These are phyloP conservation scores for Alviniconcha strummeri DNA, from an alignment of 2,888 invertebrate species.

Conservation along the genomic window DNA sequence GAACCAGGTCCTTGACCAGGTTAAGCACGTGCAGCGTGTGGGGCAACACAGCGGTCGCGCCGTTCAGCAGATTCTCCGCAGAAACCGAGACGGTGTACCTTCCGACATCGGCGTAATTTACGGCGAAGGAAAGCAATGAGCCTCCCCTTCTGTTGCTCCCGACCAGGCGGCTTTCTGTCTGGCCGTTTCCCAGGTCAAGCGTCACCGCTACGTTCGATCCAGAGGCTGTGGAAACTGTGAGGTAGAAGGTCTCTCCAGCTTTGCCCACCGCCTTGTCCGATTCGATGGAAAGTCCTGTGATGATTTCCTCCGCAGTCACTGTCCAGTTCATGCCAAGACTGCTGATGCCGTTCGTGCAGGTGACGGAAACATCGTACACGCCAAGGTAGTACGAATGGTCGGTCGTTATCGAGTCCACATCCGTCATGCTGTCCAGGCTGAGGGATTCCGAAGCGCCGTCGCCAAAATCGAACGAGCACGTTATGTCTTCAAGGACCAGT, in stretches of 20 bases:
- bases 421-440: constrained; percentile 29
- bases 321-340: constrained; percentile 32
- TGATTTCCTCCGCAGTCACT: constrained; percentile 45
- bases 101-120: constrained; percentile 39
- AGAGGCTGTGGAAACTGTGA: constrained; percentile 39
- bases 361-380: constrained; percentile 38
- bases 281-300: constrained; percentile 41
- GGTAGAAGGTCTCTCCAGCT: constrained; percentile 39
- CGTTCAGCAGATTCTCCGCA: constrained; percentile 40
- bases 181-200: constrained; percentile 41
- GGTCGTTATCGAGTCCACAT: constrained; percentile 9
- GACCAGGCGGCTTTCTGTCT: constrained; percentile 30
- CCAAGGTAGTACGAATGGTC: constrained; percentile 46
- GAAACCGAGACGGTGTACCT: constrained; percentile 41
- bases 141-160: constrained; percentile 44
- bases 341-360: constrained; percentile 49
- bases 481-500: constrained; percentile 25
- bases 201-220: constrained; percentile 48
- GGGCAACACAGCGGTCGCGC: constrained; percentile 20
- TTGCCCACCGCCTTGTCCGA: constrained; percentile 32
- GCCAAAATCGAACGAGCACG: constrained; percentile 42
- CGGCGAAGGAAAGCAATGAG: constrained; percentile 34
- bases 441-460: constrained; percentile 33
- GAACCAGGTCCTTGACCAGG: constrained; percentile 41
- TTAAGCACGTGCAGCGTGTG: constrained; percentile 44